A percentile compares a stretch with the other conserved stretches of the same genome.
Conservation (phyloP, 1,140 invertebrate genomes). For the Trachymyrmex cornetzi region DNA sequence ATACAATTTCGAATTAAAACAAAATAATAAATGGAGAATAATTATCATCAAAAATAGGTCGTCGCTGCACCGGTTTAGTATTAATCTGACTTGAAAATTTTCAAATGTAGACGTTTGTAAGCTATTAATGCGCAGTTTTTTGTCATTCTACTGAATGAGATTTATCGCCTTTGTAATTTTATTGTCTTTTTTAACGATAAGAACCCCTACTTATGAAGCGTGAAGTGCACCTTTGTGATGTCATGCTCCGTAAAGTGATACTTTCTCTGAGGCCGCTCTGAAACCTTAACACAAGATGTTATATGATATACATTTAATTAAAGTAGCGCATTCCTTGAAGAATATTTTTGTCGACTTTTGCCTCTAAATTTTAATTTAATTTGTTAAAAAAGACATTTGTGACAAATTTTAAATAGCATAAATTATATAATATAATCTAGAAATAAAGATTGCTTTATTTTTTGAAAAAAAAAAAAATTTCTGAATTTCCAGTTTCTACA, state of each 20-base stretch:
- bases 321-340: conserved; percentile 31
- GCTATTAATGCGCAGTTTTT: neutral
- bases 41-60: neutral
- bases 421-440: neutral
- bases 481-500: neutral
- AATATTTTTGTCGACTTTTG: neutral
- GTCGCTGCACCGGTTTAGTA: neutral
- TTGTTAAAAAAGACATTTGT: neutral
- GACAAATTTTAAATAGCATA: neutral
- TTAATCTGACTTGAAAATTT: neutral
- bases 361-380: neutral
- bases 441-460: neutral
- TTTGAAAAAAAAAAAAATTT: neutral
- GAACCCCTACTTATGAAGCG: conserved; percentile 56
- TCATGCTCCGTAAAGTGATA: conserved; percentile 48
- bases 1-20: neutral
- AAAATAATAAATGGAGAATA: neutral
- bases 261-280: conserved; percentile 43
- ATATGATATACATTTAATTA: conserved; percentile 45
- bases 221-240: conserved; percentile 51
- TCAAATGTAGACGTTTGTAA: neutral
- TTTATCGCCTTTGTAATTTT: conserved; percentile 35
- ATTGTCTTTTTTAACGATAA: conserved; percentile 47
- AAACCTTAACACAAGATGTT: conserved; percentile 35
- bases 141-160: conserved; percentile 2